phyloP scores from a whole-genome alignment of 2,888 invertebrate genomes.

The Smittia sp. region DNA sequence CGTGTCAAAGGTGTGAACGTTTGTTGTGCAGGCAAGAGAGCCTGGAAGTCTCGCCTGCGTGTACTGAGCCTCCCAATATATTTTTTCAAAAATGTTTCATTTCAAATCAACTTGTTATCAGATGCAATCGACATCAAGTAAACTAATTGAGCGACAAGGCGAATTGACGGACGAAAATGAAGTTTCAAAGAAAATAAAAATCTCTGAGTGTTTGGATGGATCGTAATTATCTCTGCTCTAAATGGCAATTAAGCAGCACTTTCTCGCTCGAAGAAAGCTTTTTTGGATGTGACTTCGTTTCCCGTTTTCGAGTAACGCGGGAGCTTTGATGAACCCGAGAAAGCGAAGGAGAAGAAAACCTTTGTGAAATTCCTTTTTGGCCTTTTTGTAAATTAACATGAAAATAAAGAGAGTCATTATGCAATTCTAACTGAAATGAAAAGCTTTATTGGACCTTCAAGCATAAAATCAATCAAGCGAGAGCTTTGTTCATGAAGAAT shows the following conservation, averaged over 20 bases:
- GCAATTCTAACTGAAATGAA: conserved; percentile 6
- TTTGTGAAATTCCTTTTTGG: conserved; percentile 34
- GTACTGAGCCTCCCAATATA: no score
- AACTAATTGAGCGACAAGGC: neutral
- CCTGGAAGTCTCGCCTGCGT: no score
- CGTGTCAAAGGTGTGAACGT: no score
- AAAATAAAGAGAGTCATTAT: conserved; percentile 11
- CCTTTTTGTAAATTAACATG: conserved; percentile 31
- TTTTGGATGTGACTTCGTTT: conserved; percentile 15
- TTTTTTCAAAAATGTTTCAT: neutral
- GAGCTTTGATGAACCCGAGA: neutral
- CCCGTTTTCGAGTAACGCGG: neutral
- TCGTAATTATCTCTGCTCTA: neutral
- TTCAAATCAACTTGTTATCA: neutral
- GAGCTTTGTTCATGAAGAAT: conserved; percentile 30
- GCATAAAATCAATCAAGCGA: conserved; percentile 18
- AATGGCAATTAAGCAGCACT: neutral
- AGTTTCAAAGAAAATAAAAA: neutral
- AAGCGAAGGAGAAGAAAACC: conserved; percentile 3
- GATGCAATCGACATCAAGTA: neutral
- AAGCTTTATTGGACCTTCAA: no score
- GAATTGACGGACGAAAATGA: neutral
- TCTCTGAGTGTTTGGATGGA: conserved; percentile 22
- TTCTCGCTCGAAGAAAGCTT: neutral
- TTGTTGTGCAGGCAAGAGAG: no score